Evolutionary conservation across 2,888 invertebrate genomes (phyloP), one percentile per base, ranked within the genome.

Genomic region (Ernsta delagoae): DNA sequence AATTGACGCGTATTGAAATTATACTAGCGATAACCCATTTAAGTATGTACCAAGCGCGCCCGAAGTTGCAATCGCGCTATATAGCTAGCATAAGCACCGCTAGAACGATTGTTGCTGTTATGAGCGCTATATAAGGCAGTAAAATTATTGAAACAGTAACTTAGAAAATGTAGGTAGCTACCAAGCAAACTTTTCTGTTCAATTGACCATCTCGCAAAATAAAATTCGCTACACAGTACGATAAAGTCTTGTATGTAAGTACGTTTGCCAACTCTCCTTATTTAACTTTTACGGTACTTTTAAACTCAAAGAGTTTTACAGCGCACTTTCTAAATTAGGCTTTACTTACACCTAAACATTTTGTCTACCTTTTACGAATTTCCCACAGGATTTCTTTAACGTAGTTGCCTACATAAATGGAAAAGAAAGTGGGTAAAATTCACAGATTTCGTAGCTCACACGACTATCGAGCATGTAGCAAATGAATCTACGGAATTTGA

Each of bases 241-340:
- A 63, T 31, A 63, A 54, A 56, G 41, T 63, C 16, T 31, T n/a
- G 11, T 41, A 63, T 41, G 24, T 41, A 54, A 54, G 41, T 54
- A 54, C 43, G 16, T 63, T 48, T 48, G 48, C 34, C 39, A 54
- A 16, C 39, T 39, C 53, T 53, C 12, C 39, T 41, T 39, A 39
- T 39, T 39, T 53, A 63, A 53, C 53, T 63, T 54, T 63, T 54
- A 39, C 31, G 36, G 36, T 3, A 54, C 31, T 63, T 63, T 63
- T 39, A 54, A 45, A 45, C 34, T 34, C 31, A 45, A 61, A 61
- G 48, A 54, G n/a, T 41, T 63, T 60, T 54, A 9, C 45, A 65
- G 45, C 57, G 9, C 45, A 65, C 16, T 56, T 65, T 34, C 57
- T 36, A 31, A 45, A 65, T 65, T 57, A 65, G 56, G 65, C 60